Percentiles rank a stretch among this genome's conserved stretches.
Evolutionary conservation across 2,797 vertebrate genomes (phyloP).

Genomic region (Anolis apletophallus): DNA sequence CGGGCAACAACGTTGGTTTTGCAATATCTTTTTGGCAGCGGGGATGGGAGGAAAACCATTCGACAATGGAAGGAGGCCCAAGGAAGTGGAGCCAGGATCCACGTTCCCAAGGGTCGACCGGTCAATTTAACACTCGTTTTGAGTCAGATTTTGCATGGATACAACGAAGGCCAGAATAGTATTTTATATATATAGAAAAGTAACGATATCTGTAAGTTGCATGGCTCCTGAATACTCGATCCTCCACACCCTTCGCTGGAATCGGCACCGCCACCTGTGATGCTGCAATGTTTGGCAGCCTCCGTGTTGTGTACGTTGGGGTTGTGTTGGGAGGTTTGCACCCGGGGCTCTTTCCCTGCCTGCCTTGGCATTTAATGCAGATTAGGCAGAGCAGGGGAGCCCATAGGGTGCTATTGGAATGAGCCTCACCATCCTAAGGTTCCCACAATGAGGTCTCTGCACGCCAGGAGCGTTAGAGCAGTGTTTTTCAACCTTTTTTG

Average conservation of each 20-base stretch:
- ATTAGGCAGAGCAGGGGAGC: neutral
- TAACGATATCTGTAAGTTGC: neutral
- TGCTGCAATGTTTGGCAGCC: conserved; percentile 65
- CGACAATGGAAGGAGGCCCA: neutral
- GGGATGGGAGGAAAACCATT: too few relatives aligned
- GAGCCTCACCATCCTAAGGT: conserved; percentile 59
- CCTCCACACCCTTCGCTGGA: conserved; percentile 42
- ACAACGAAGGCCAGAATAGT: too few relatives aligned
- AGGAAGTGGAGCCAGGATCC: neutral
- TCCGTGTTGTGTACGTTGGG: conserved; percentile 63
- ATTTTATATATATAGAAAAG: too few relatives aligned
- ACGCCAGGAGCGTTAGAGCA: conserved; percentile 22
- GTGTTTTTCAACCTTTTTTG: too few relatives aligned
- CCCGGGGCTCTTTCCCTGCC: conserved; percentile 62
- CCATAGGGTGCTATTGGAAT: conserved; percentile 13
- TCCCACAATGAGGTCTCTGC: conserved; percentile 44
- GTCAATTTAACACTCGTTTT: too few relatives aligned
- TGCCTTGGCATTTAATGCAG: conserved; percentile 51
- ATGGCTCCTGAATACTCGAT: neutral
- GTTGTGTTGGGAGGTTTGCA: conserved; percentile 64
- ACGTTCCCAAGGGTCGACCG: too few relatives aligned
- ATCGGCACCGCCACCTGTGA: conserved; percentile 58
- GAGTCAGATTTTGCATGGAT: neutral
- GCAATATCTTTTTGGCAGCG: too few relatives aligned
- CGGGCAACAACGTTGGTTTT: neutral